These are phyloP conservation scores for Gambusia holbrooki DNA, from an alignment of 2,113 vertebrate species.

Conservation along the genomic window DNA sequence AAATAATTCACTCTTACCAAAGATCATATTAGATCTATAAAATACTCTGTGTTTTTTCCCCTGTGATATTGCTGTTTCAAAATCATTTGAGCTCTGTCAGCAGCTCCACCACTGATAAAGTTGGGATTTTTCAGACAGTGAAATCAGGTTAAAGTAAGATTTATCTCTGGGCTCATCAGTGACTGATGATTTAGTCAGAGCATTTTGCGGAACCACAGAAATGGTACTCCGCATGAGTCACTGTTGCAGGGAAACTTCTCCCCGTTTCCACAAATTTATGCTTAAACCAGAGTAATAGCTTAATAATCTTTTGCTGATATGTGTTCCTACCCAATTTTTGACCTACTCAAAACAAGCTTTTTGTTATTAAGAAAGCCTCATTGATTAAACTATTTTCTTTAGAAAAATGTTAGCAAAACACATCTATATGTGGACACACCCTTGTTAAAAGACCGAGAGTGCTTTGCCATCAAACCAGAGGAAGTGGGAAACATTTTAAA, in stretches of 20 bases:
- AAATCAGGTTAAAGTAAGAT: conserved; percentile 33
- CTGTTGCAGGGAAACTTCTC: conserved; percentile 37
- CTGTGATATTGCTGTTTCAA: conserved; percentile 7
- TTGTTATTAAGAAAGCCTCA: not conserved
- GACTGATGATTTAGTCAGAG: conserved; percentile 69
- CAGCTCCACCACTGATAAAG: conserved; percentile 15
- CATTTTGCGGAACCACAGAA: conserved; percentile 60
- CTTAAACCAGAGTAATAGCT: not conserved
- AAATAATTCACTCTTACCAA: not conserved
- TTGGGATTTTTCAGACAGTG: conserved; percentile 56
- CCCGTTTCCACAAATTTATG: conserved; percentile 57
- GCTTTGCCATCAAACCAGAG: too few species aligned
- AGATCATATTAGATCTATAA: not conserved
- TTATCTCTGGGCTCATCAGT: conserved; percentile 61
- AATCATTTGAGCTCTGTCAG: conserved; percentile 21
- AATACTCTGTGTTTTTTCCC: not conserved
- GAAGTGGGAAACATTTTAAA: too few species aligned
- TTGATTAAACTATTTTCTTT: not conserved
- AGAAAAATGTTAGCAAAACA: too few species aligned
- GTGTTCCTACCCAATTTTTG: conserved; percentile 10
- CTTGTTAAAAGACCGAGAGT: too few species aligned
- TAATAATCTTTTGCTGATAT: not conserved
- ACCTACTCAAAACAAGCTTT: not conserved
- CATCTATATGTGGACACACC: too few species aligned
- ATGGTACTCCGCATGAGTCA: conserved; percentile 65